Conservation (phyloP, 2,113 vertebrate species). For the Gadus macrocephalus region DNA sequence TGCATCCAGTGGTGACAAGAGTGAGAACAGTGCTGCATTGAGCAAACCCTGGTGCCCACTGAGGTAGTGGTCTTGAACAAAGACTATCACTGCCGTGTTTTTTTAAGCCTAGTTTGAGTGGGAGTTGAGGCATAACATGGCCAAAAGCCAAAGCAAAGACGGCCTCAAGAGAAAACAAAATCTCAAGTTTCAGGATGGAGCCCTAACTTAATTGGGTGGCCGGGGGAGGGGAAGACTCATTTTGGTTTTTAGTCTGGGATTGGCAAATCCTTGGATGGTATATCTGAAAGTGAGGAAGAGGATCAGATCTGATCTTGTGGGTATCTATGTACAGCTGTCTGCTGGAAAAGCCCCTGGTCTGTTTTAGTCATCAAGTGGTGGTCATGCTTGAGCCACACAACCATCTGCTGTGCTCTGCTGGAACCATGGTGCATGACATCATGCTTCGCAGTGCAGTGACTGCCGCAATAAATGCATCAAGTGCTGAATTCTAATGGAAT, state of each 20-base stretch:
- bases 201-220: conserved; percentile 20
- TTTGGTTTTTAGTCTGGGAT: conserved; percentile 2
- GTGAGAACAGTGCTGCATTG: background rate
- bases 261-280: conserved; percentile 11
- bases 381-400: conserved; percentile 11
- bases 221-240: background rate
- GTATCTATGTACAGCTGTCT: conserved; percentile 36
- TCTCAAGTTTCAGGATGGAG: conserved; percentile 24
- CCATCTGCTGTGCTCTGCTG: conserved; percentile 13
- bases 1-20: too few species aligned
- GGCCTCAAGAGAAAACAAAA: conserved; percentile 34
- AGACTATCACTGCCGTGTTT: conserved; percentile 27
- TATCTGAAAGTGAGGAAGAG: conserved; percentile 1
- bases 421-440: conserved; percentile 36
- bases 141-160: conserved; percentile 22
- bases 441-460: conserved; percentile 32
- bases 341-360: conserved; percentile 21
- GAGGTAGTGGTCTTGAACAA: conserved; percentile 4
- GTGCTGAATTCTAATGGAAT: conserved; percentile 16
- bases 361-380: conserved; percentile 47
- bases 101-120: conserved; percentile 30
- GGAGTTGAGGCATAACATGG: conserved; percentile 19
- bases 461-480: conserved; percentile 19
- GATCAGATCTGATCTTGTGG: conserved; percentile 29
- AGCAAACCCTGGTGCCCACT: conserved; percentile 17